Percentiles rank a stretch among this genome's conserved stretches.
phyloP scores from a whole-genome alignment of 2,888 invertebrate species.

The Carabus problematicus region DNA sequence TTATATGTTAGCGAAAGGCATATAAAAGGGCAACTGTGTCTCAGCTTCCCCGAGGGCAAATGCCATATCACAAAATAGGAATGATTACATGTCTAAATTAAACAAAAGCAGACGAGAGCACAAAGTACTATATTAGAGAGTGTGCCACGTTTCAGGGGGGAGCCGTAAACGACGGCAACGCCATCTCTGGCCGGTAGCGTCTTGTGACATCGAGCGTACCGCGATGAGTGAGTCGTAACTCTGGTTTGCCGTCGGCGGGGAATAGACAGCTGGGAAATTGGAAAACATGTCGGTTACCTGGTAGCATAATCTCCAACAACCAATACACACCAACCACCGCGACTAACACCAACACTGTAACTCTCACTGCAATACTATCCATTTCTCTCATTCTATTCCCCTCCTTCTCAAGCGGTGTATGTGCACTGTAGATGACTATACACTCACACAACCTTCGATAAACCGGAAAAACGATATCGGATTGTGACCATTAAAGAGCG shows the following conservation, averaged over 20 bases:
- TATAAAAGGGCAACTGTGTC: too few relatives aligned
- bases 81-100: too few relatives aligned
- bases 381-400: too few relatives aligned
- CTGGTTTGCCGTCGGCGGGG: conserved; percentile 4
- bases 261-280: conserved; percentile 21
- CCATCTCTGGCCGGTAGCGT: not conserved
- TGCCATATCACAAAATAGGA: too few relatives aligned
- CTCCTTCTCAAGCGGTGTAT: too few relatives aligned
- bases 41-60: too few relatives aligned
- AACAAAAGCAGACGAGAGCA: not conserved
- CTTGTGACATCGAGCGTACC: not conserved
- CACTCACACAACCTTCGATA: too few relatives aligned
- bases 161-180: not conserved
- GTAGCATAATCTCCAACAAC: conserved; percentile 6
- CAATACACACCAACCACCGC: not conserved
- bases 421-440: too few relatives aligned
- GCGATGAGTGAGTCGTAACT: conserved; percentile 12
- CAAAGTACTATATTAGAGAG: not conserved
- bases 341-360: not conserved
- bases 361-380: not conserved
- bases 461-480: too few relatives aligned
- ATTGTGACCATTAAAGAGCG: too few relatives aligned
- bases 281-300: conserved; percentile 24
- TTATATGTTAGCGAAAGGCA: too few relatives aligned
- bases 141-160: not conserved